phyloP scores from a whole-genome alignment of 2,888 invertebrate genomes.

The Chalcis sispes region DNA sequence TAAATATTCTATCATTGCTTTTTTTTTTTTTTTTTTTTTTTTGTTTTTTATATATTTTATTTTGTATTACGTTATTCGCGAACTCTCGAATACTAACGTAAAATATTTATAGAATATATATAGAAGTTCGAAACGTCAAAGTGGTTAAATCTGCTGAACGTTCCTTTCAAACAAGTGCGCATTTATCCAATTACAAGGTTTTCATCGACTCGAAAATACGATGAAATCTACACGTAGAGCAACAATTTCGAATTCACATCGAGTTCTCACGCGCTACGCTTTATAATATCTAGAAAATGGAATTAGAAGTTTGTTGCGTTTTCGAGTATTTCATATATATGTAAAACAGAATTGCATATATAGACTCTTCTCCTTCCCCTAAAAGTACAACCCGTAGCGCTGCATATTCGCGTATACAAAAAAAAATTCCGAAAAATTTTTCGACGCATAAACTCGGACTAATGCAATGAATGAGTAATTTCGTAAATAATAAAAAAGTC shows the following conservation, averaged over 20 bases:
- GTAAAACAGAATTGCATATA: not conserved
- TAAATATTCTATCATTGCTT: not conserved
- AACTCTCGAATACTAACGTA: not conserved
- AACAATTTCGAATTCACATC: not conserved
- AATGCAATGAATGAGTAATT: not conserved
- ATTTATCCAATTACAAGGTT: not conserved
- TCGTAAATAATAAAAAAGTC: not conserved
- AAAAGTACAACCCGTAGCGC: too few relatives aligned
- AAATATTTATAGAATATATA: too few relatives aligned
- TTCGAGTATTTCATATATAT: not conserved
- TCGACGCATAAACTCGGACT: not conserved
- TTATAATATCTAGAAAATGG: not conserved
- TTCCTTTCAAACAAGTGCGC: not conserved
- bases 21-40: not conserved
- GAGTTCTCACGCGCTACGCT: not conserved
- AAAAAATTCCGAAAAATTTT: not conserved
- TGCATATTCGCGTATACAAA: too few relatives aligned
- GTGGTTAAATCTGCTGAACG: not conserved
- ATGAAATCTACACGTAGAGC: not conserved
- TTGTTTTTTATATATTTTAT: not conserved
- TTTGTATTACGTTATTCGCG: not conserved
- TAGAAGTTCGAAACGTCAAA: not conserved
- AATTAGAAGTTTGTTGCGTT: constrained; percentile 10
- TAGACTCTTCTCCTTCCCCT: too few relatives aligned
- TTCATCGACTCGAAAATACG: not conserved